These are phyloP conservation scores for Cantharis flavilabris DNA, from an alignment of 2,888 invertebrate genomes.

Conservation along the genomic window DNA sequence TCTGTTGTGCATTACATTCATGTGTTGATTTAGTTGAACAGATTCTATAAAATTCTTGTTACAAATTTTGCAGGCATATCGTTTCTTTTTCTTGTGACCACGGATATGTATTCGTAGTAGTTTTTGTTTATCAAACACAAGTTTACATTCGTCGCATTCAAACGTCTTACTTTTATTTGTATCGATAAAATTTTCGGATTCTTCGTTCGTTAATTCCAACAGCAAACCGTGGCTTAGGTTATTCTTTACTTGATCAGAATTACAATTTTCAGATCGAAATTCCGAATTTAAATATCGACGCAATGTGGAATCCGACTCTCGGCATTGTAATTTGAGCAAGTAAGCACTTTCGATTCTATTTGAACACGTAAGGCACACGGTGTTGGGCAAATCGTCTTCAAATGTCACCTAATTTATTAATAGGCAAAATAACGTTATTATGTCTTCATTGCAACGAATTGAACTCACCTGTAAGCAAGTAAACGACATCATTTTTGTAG, in stretches of 20 bases:
- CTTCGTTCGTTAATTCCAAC: not conserved
- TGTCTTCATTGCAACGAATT: not conserved
- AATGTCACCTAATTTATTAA: constrained; percentile 32
- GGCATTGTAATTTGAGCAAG: constrained; percentile 35
- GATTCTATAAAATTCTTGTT: constrained; percentile 22
- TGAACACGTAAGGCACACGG: constrained; percentile 34
- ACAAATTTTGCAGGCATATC: constrained; percentile 23
- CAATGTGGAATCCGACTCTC: constrained; percentile 36
- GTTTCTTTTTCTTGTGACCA: constrained; percentile 21
- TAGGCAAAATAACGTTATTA: not conserved
- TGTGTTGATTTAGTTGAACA: constrained; percentile 26
- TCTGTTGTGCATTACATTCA: constrained; percentile 16
- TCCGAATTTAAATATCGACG: constrained; percentile 27
- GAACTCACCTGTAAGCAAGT: constrained; percentile 36
- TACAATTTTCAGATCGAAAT: not conserved
- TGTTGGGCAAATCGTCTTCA: constrained; percentile 37
- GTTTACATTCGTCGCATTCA: constrained; percentile 29
- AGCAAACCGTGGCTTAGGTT: not conserved
- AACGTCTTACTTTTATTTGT: constrained; percentile 1
- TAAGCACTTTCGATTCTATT: constrained; percentile 37
- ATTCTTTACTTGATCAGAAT: constrained; percentile 1
- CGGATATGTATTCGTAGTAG: constrained; percentile 28
- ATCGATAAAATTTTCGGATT: constrained; percentile 6
- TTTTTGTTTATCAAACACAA: constrained; percentile 24
- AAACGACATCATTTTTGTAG: constrained; percentile 38